Conservation (phyloP, 2,113 vertebrate species). For the Menidia beryllina region DNA sequence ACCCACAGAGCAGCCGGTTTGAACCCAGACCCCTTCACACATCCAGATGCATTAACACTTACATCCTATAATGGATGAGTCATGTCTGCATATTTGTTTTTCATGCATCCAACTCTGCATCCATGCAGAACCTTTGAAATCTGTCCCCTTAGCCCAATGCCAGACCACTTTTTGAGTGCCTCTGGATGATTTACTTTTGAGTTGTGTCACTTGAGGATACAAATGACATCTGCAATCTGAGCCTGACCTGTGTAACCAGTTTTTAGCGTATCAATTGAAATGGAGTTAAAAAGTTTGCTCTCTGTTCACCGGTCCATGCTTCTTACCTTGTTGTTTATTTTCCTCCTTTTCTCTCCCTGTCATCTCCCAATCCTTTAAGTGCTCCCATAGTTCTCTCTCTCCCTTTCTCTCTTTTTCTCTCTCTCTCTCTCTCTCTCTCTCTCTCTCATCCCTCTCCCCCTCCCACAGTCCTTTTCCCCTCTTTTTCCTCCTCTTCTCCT, state of each 20-base stretch:
- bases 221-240: conserved; percentile 24
- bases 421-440: not conserved
- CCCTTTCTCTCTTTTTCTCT: not conserved
- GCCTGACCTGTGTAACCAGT: conserved; percentile 49
- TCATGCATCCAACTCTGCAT: not conserved
- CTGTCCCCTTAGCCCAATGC: not conserved
- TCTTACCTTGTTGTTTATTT: not conserved
- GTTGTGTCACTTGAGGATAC: conserved; percentile 2
- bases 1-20: conserved; percentile 8
- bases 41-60: conserved; percentile 13
- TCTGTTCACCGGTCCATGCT: conserved; percentile 4
- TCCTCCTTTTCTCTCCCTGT: not conserved
- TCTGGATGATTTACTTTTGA: conserved; percentile 11
- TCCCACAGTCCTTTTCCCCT: too few relatives aligned
- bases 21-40: conserved; percentile 11
- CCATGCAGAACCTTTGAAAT: not conserved
- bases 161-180: conserved; percentile 4
- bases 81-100: not conserved
- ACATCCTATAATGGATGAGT: conserved; percentile 21
- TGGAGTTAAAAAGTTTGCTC: conserved; percentile 37
- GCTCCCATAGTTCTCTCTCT: not conserved
- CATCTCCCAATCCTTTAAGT: conserved; percentile 4
- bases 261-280: conserved; percentile 42
- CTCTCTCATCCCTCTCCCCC: not conserved
- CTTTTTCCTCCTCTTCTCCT: not conserved